Evolutionary conservation across 2,888 invertebrate genomes (phyloP).

Genomic region (Polia nebulosa): DNA sequence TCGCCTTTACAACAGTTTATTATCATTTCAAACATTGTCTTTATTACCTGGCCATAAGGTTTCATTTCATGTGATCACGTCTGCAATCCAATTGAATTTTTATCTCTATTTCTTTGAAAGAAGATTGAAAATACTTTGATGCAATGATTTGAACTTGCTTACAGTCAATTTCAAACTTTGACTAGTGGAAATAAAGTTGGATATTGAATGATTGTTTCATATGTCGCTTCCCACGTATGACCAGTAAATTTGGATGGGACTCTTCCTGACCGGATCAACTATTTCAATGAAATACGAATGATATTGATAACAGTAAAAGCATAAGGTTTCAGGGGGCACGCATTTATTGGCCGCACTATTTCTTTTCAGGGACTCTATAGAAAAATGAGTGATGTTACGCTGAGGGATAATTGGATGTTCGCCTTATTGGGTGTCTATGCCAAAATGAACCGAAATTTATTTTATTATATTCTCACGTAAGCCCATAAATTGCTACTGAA

Average conservation of each 20-base stretch:
- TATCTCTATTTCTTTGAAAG: conserved; percentile 64
- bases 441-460: conserved; percentile 8
- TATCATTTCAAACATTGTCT: conserved; percentile 69
- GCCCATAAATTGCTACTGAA: neutral
- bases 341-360: conserved; percentile 46
- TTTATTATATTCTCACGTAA: neutral
- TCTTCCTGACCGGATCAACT: conserved; percentile 73
- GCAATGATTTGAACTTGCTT: neutral
- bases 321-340: conserved; percentile 61
- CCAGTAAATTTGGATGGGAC: conserved; percentile 75
- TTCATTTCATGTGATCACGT: conserved; percentile 54
- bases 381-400: conserved; percentile 36
- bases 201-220: conserved; percentile 5
- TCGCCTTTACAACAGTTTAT: conserved; percentile 64
- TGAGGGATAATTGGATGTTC: conserved; percentile 49
- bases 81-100: conserved; percentile 61
- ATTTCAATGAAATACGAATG: conserved; percentile 80
- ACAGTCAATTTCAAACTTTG: conserved; percentile 23
- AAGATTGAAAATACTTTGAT: conserved; percentile 68
- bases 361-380: conserved; percentile 36
- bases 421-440: conserved; percentile 26
- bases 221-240: conserved; percentile 70
- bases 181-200: neutral
- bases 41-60: conserved; percentile 68
- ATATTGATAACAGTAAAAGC: conserved; percentile 74